Evolutionary conservation across 1,140 invertebrate genomes (phyloP).

Genomic region (Drosophila jambulina): DNA sequence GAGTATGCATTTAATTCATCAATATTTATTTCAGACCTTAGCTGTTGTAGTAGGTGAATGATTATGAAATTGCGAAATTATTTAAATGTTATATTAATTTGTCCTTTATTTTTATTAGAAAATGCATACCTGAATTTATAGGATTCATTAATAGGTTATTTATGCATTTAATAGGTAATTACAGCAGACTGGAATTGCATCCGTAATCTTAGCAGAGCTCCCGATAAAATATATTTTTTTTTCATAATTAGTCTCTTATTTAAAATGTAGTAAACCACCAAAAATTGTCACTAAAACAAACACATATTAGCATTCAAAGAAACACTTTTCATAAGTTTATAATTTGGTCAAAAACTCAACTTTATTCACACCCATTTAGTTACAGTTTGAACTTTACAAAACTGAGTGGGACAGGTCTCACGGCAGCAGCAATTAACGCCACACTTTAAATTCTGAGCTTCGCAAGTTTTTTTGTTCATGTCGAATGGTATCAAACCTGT

Average conservation of each 20-base stretch:
- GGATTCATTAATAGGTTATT: no score
- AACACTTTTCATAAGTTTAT: no score
- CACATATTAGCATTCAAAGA: not conserved
- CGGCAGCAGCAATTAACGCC: conserved; percentile 46
- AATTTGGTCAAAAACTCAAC: not conserved
- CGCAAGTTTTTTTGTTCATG: not conserved
- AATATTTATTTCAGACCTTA: conserved; percentile 24
- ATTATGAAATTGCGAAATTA: conserved; percentile 4
- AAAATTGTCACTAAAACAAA: not conserved
- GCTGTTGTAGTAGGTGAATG: not conserved
- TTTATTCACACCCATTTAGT: conserved; percentile 12
- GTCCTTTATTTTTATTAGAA: not conserved
- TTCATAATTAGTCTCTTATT: no score
- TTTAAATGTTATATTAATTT: not conserved
- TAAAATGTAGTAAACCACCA: no score
- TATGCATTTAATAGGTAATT: no score
- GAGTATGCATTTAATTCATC: conserved; percentile 9
- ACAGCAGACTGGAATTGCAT: no score
- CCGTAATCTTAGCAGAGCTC: not conserved
- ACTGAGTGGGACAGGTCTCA: conserved; percentile 25
- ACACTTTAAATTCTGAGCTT: conserved; percentile 8
- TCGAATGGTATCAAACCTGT: conserved; percentile 14
- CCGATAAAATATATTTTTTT: not conserved
- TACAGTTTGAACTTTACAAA: conserved; percentile 30
- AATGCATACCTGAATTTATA: no score